These are phyloP conservation scores for Erpobdella octoculata DNA, from an alignment of 2,888 invertebrate genomes.

Conservation along the genomic window DNA sequence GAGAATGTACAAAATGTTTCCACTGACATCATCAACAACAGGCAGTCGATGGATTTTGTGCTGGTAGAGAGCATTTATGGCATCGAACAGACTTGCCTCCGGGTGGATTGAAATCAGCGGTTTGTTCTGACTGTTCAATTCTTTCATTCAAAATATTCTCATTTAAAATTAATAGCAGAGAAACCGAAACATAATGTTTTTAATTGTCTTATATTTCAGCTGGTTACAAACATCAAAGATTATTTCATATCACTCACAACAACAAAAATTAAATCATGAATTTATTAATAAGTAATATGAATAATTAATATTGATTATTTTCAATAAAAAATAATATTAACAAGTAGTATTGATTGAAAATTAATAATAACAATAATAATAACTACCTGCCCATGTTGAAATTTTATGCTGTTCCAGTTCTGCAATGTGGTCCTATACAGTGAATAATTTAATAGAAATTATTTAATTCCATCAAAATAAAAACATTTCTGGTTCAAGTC, in stretches of 20 bases:
- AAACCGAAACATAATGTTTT: no score
- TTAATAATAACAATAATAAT: neutral
- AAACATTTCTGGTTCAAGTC: no score
- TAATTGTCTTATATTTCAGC: no score
- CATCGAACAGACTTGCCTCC: conserved; percentile 71
- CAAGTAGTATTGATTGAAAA: no score
- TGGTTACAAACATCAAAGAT: no score
- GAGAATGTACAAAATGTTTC: conserved; percentile 93
- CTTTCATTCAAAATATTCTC: no score
- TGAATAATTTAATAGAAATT: neutral
- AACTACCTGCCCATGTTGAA: conserved; percentile 76
- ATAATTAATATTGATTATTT: no score
- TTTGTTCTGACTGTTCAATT: conserved; percentile 74
- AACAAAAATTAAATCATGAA: no score
- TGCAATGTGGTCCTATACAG: conserved; percentile 70
- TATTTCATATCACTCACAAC: no score
- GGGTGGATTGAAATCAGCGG: conserved; percentile 84
- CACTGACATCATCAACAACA: conserved; percentile 86
- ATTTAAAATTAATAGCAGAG: no score
- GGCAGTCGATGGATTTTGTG: conserved; percentile 90
- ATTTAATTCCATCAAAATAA: neutral
- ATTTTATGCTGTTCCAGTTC: conserved; percentile 92
- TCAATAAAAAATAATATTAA: no score
- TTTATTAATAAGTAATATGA: no score
- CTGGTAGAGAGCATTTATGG: conserved; percentile 81